phyloP scores from a whole-genome alignment of 2,113 vertebrate species.

The Neolamprologus kungweensis region DNA sequence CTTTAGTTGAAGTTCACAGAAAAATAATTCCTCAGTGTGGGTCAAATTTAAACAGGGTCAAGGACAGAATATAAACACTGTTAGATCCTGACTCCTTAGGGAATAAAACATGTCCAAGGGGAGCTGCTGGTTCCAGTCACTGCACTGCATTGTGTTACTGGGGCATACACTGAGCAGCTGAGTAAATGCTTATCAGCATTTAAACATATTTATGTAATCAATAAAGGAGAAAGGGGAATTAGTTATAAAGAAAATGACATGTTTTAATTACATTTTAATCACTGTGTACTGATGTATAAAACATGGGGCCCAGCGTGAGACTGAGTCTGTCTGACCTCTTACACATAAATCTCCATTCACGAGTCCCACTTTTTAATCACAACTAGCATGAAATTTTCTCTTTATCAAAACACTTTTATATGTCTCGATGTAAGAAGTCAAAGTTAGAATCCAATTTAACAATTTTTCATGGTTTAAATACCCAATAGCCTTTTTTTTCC shows the following conservation, averaged over 20 bases:
- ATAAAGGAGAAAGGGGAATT: constrained; percentile 9
- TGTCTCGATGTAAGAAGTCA: constrained; percentile 30
- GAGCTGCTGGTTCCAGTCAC: not conserved
- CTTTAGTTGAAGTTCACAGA: not conserved
- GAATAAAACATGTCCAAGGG: not conserved
- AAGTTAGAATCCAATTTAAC: constrained; percentile 64
- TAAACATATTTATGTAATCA: constrained; percentile 42
- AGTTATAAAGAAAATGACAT: constrained; percentile 6
- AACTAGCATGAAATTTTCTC: constrained; percentile 38
- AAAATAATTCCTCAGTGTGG: not conserved
- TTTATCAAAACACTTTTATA: constrained; percentile 49
- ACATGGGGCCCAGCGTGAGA: constrained; percentile 33
- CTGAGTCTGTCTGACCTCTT: constrained; percentile 25
- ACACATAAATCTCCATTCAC: constrained; percentile 6
- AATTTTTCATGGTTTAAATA: constrained; percentile 58
- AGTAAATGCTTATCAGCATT: constrained; percentile 25
- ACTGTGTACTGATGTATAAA: constrained; percentile 41
- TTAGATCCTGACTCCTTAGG: not conserved
- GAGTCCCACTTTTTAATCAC: constrained; percentile 23
- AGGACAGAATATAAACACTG: not conserved
- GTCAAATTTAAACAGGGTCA: constrained; percentile 1
- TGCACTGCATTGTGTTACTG: not conserved
- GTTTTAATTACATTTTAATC: constrained; percentile 51
- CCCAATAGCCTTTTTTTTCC: not conserved
- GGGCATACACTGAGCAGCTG: not conserved